Evolutionary conservation across 2,888 invertebrate species (phyloP).

Genomic region (Thecocarcelia acutangulata): DNA sequence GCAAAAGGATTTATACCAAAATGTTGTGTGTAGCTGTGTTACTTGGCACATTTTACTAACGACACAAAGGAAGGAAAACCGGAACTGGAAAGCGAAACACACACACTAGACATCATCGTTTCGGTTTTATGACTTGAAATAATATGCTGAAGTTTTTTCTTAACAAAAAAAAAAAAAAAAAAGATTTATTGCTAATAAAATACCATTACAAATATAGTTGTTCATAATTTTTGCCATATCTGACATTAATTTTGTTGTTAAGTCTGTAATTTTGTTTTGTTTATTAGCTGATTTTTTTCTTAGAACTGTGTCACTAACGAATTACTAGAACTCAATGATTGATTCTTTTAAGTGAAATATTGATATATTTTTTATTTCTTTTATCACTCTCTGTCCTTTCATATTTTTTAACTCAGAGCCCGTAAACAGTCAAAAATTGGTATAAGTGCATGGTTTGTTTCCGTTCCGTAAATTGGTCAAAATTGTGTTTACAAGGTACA

Average conservation of each 20-base stretch:
- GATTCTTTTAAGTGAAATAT: too few relatives aligned
- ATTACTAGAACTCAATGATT: too few relatives aligned
- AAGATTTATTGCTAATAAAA: slow-evolving; percentile 1
- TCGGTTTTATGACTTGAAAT: not conserved
- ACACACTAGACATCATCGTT: not conserved
- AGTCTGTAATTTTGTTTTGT: not conserved
- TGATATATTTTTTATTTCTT: too few relatives aligned
- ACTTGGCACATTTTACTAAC: slow-evolving; percentile 22
- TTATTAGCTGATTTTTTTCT: not conserved
- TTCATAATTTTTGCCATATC: slow-evolving; percentile 32
- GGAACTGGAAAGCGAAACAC: slow-evolving; percentile 4
- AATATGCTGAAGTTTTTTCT: not conserved
- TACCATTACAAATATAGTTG: not conserved
- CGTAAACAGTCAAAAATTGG: too few relatives aligned
- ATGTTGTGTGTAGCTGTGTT: slow-evolving; percentile 6
- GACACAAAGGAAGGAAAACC: slow-evolving; percentile 15
- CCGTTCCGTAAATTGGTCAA: too few relatives aligned
- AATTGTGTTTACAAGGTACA: too few relatives aligned
- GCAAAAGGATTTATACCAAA: not conserved
- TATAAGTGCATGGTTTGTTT: too few relatives aligned
- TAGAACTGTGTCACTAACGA: slow-evolving; percentile 1
- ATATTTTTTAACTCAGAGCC: too few relatives aligned
- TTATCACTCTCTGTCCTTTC: too few relatives aligned
- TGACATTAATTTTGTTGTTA: slow-evolving; percentile 36
- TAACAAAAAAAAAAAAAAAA: not conserved